These are phyloP conservation scores for Pantala flavescens DNA, from an alignment of 1,140 invertebrate species.

Conservation along the genomic window DNA sequence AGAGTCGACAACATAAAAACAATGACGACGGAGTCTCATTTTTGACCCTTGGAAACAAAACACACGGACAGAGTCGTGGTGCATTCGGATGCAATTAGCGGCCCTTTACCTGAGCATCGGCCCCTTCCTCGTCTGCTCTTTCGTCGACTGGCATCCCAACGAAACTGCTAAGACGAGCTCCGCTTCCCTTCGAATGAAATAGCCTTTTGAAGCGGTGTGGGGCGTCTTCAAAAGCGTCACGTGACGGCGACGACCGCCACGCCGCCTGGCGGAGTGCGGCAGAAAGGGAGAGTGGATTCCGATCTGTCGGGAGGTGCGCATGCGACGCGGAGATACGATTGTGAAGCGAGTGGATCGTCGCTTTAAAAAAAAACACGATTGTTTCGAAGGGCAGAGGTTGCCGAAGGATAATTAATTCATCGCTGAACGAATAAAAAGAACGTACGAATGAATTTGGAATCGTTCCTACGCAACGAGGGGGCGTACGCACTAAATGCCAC, in stretches of 20 bases:
- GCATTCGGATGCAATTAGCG: neutral
- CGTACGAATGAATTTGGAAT: too few relatives aligned
- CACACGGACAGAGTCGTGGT: neutral
- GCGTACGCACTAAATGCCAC: too few relatives aligned
- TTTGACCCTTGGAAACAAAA: too few relatives aligned
- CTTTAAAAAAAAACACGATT: too few relatives aligned
- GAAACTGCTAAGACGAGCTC: neutral
- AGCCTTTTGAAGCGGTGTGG: neutral
- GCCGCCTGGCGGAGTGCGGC: neutral
- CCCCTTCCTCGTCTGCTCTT: neutral
- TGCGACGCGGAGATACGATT: too few relatives aligned
- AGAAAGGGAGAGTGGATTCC: neutral
- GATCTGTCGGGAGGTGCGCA: neutral
- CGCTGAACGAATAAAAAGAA: too few relatives aligned
- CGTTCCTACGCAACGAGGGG: too few relatives aligned
- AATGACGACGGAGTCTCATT: conserved; percentile 26
- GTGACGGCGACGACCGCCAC: neutral
- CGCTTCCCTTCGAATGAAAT: neutral
- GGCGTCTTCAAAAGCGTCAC: neutral
- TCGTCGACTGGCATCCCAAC: neutral
- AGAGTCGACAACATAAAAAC: conserved; percentile 27
- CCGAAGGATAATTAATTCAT: too few relatives aligned
- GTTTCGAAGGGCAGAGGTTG: too few relatives aligned
- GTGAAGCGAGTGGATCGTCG: too few relatives aligned
- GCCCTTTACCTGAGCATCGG: neutral